Conservation (phyloP, 1,140 invertebrate species). For the Laupala kohalensis region DNA sequence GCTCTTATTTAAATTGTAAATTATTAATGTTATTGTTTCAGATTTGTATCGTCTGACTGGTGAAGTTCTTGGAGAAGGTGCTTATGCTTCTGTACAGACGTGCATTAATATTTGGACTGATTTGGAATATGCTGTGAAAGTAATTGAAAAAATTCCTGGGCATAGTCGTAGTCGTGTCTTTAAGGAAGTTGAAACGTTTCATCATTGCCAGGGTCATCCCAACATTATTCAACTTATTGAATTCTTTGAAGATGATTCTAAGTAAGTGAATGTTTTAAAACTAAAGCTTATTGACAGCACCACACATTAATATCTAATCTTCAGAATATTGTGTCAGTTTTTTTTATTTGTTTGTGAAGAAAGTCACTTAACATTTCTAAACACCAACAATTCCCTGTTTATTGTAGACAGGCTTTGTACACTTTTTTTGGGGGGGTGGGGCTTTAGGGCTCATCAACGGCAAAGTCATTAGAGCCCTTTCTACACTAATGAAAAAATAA, state of each 20-base stretch:
- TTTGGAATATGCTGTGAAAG: slow-evolving; percentile 92
- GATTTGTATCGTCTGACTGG: slow-evolving; percentile 91
- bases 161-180: slow-evolving; percentile 87
- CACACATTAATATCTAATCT: too few relatives aligned
- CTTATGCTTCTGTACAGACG: slow-evolving; percentile 90
- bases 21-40: too few relatives aligned
- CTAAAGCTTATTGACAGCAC: too few relatives aligned
- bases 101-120: slow-evolving; percentile 82
- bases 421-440: too few relatives aligned
- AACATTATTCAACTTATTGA: slow-evolving; percentile 96
- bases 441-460: too few relatives aligned
- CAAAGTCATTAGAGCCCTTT: too few relatives aligned
- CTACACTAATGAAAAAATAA: too few relatives aligned
- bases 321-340: too few relatives aligned
- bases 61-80: slow-evolving; percentile 88
- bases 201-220: slow-evolving; percentile 89
- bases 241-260: slow-evolving; percentile 93
- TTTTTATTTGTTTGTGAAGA: too few relatives aligned
- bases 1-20: background rate
- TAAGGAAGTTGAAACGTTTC: slow-evolving; percentile 96
- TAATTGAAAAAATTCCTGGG: slow-evolving; percentile 88
- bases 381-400: too few relatives aligned
- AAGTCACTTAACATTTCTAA: too few relatives aligned
- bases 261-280: slow-evolving; percentile 23
- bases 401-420: too few relatives aligned